Evolutionary conservation across 1,140 invertebrate species (phyloP).

Genomic region (Hypsibius dujardini): DNA sequence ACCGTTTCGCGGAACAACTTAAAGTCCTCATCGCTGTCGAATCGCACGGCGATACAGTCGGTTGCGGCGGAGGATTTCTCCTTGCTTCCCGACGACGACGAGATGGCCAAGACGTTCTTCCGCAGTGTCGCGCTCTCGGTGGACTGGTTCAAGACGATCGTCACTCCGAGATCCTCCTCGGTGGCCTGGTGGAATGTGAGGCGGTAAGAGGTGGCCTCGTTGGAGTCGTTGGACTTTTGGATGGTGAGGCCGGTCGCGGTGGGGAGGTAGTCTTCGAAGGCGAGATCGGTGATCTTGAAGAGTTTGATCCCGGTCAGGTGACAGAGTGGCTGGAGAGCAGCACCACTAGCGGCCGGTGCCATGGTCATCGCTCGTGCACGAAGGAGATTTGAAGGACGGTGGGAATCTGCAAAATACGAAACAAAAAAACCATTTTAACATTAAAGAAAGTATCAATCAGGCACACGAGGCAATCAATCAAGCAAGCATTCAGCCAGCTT

Average conservation of each 20-base stretch:
- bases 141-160: no score
- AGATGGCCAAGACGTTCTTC: neutral
- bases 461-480: no score
- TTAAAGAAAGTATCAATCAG: no score
- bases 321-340: neutral
- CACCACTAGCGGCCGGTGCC: no score
- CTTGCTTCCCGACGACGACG: neutral
- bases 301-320: neutral
- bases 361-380: no score
- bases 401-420: no score
- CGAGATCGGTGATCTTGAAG: neutral
- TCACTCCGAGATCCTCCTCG: neutral
- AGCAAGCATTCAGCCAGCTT: no score
- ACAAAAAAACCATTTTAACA: no score
- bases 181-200: neutral
- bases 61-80: neutral
- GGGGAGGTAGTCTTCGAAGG: neutral
- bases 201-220: neutral
- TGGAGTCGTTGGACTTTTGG: neutral
- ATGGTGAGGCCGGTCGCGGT: neutral
- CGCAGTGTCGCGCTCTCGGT: no score
- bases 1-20: constrained; percentile 20
- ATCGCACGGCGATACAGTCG: neutral
- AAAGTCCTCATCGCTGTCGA: neutral
- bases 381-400: no score